These are phyloP conservation scores for Tribolium madens DNA, from an alignment of 1,140 invertebrate genomes.

Conservation along the genomic window DNA sequence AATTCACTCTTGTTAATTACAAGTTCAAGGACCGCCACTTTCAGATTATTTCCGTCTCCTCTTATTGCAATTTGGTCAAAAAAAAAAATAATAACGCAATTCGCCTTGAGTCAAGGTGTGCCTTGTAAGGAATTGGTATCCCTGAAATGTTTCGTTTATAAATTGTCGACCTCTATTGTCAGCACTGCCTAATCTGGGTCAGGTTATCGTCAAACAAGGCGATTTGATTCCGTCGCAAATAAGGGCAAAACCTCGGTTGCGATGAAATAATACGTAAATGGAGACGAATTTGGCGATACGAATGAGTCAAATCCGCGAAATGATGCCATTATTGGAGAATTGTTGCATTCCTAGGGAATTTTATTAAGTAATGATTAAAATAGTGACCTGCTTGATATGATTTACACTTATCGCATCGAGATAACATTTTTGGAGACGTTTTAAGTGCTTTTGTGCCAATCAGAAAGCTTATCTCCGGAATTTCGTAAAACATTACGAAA, in stretches of 20 bases:
- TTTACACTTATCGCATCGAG: too few species aligned
- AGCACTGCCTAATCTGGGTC: constrained; percentile 12
- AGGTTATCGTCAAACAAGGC: constrained; percentile 22
- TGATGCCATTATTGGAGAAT: not conserved
- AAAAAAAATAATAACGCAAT: too few species aligned
- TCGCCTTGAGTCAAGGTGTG: not conserved
- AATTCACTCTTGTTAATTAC: not conserved
- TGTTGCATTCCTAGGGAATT: not conserved
- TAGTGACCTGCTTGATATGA: not conserved
- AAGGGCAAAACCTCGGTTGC: constrained; percentile 24
- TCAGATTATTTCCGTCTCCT: too few species aligned
- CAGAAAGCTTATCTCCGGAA: too few species aligned
- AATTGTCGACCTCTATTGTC: constrained; percentile 11
- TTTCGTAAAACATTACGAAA: too few species aligned
- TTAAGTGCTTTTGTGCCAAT: too few species aligned
- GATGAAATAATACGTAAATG: constrained; percentile 30
- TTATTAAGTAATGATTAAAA: not conserved
- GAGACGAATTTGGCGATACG: not conserved
- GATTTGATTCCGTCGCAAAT: constrained; percentile 10
- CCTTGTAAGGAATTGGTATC: not conserved
- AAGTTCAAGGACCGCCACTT: constrained; percentile 6
- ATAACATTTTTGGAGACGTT: too few species aligned
- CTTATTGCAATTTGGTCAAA: too few species aligned
- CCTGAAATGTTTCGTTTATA: not conserved
- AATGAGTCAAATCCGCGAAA: not conserved